Evolutionary conservation across 2,888 invertebrate species (phyloP), one percentile per base, ranked within the genome.

Genomic region (Catotricha subobsoleta): DNA sequence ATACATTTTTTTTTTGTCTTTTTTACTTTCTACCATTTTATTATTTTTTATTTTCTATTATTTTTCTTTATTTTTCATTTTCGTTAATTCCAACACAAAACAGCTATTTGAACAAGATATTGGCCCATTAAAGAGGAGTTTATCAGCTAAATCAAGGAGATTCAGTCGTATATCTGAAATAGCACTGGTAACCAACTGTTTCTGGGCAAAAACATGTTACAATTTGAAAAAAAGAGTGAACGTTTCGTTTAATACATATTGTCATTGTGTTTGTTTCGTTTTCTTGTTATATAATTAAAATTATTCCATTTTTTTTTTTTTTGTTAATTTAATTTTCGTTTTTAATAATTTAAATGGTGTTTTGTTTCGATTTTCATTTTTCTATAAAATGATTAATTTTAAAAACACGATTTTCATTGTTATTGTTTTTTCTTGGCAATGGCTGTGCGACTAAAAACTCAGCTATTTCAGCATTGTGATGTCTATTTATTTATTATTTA

Each of bases 41-140:
- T 41, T 43, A 27, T 43, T 30, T 20, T 39, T 43, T 37, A 37
- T 34, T 34, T 27, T 40, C 30, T 45, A 13, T 37, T 28, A 19
- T 39, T 40, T 39, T 29, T 40, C 30, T 49, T 46, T 48, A 51
- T 52, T 33, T 16, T 21, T 18, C 30, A 12, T 38, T 25, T 34
- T 23, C 23, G 20, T 30, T 39, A 23, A 16, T 40, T 33, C n/a
- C 23, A 25, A 8, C 25, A 25, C 6, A 25, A 38, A 19, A 38
- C 72, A 81, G 78, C 70, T 84, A 56, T 86, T 83, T 79, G 84
- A 86, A 70, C 81, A 83, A 69, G 82, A 86, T 65, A 82, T 86
- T 67, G 75, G 74, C 60, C 80, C 82, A 58, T 69, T 86, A 65
- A 86, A 84, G 72, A 74, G 75, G 64, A 78, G 80, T 55, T 71